These are phyloP conservation scores for Ploceus nigricollis DNA, from an alignment of 2,113 vertebrate species.

Conservation along the genomic window DNA sequence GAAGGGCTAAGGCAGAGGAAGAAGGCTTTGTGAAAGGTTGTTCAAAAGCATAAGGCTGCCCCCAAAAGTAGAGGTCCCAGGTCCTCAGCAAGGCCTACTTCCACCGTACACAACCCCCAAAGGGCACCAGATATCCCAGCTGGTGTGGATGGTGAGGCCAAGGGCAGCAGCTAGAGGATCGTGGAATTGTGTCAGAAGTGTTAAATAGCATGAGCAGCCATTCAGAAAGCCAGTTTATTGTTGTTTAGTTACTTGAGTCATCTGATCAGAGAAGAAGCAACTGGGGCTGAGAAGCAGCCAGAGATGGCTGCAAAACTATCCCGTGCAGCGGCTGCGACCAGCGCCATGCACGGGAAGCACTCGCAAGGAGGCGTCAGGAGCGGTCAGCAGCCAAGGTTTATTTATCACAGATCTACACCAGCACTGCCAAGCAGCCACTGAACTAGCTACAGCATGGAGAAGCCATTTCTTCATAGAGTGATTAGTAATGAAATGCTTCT, in stretches of 20 bases:
- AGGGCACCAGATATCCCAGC: background rate
- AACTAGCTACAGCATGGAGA: background rate
- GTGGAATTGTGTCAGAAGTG: background rate
- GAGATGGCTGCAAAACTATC: background rate
- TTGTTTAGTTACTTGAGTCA: background rate
- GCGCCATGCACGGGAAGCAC: background rate
- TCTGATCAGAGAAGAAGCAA: background rate
- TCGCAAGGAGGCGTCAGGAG: background rate
- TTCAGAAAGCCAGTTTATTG: background rate
- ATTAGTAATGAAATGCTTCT: background rate
- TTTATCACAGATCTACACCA: background rate
- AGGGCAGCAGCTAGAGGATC: background rate
- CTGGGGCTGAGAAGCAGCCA: conserved; percentile 4
- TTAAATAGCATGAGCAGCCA: background rate
- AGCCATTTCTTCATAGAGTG: background rate
- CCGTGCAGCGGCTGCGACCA: background rate
- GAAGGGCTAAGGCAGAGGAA: conserved; percentile 82
- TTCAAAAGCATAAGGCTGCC: background rate
- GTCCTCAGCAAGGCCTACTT: background rate
- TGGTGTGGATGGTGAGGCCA: background rate
- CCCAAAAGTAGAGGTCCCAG: background rate
- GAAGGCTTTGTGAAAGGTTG: background rate
- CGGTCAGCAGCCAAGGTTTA: background rate
- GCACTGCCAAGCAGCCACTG: background rate
- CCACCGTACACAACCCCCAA: background rate